A percentile compares a stretch with the other conserved stretches of the same genome.
Conservation (phyloP, 2,113 vertebrate species). For the Eudorcas thomsonii region DNA sequence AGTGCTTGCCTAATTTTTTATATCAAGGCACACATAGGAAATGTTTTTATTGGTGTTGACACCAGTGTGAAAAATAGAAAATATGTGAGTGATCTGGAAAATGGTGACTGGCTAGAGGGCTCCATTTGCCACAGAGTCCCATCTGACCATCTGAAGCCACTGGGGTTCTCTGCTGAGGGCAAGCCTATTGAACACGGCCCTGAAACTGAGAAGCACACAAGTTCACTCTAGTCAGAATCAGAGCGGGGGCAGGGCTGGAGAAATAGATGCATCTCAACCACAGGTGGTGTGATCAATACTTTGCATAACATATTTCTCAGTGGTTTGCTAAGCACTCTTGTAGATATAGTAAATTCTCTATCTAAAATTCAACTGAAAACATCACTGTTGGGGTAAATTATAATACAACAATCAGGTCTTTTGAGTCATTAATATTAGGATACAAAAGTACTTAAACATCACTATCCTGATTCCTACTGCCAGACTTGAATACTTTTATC, state of each 20-base stretch:
- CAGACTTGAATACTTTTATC: not conserved
- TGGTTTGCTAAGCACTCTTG: not conserved
- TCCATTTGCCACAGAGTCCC: not conserved
- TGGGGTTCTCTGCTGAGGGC: not conserved
- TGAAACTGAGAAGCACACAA: not conserved
- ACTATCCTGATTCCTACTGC: too few relatives aligned
- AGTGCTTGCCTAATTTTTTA: not conserved
- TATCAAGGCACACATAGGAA: too few relatives aligned
- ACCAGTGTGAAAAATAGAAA: not conserved
- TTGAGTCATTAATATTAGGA: not conserved
- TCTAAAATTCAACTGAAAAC: not conserved
- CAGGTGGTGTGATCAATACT: not conserved
- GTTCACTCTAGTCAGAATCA: not conserved
- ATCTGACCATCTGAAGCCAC: not conserved
- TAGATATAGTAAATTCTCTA: not conserved
- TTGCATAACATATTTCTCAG: not conserved
- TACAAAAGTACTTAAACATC: not conserved
- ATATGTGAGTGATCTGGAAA: not conserved
- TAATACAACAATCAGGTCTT: not conserved
- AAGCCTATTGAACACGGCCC: not conserved
- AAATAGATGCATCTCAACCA: not conserved
- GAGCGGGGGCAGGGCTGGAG: not conserved
- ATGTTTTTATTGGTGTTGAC: not conserved
- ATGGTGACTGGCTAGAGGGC: not conserved
- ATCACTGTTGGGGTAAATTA: not conserved